Evolutionary conservation across 2,113 vertebrate genomes (phyloP).

Genomic region (Bolborhynchus lineola): DNA sequence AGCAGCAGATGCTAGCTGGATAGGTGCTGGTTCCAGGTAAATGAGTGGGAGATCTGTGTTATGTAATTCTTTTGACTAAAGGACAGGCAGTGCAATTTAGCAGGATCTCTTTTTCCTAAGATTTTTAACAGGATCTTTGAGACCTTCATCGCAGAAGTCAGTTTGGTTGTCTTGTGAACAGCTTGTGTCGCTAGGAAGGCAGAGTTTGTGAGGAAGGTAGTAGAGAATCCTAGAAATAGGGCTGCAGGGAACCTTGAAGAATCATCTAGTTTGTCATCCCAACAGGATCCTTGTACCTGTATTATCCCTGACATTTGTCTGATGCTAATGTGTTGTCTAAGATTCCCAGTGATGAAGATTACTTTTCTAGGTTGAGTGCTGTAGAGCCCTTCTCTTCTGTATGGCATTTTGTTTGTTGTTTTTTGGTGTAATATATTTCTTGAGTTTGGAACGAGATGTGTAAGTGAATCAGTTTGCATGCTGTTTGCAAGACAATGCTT

Average conservation of each 20-base stretch:
- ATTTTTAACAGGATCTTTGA: neutral
- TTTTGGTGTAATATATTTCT: neutral
- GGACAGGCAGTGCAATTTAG: neutral
- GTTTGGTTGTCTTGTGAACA: neutral
- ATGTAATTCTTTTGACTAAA: neutral
- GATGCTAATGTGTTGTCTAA: neutral
- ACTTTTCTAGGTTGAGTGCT: neutral
- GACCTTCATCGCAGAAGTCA: neutral
- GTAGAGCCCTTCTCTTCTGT: neutral
- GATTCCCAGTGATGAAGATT: neutral
- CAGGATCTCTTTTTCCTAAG: neutral
- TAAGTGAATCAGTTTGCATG: neutral
- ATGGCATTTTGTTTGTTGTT: neutral
- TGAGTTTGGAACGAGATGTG: neutral
- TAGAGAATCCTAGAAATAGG: neutral
- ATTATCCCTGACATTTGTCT: neutral
- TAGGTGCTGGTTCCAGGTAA: neutral
- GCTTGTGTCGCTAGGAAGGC: neutral
- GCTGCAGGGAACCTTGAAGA: neutral
- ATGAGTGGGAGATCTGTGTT: neutral
- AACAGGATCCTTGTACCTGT: neutral
- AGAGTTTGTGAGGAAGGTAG: neutral
- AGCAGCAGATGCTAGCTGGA: neutral
- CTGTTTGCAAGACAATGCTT: neutral
- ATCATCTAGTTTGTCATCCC: neutral